Conservation (phyloP, 2,888 invertebrate genomes). For the Ormia ochracea region DNA sequence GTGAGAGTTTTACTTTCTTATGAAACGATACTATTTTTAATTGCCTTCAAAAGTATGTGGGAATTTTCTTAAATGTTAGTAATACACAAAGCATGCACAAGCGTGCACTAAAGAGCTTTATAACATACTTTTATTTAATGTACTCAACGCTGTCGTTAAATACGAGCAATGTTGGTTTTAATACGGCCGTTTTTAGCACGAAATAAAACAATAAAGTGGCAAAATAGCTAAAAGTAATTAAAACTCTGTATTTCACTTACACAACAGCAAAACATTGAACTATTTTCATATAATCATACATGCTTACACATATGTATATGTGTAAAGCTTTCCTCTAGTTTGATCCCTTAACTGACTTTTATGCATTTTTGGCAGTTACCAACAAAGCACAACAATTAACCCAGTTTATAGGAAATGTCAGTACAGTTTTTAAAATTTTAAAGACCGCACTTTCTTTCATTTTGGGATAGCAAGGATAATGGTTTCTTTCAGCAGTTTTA, state of each 20-base stretch:
- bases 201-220: background rate
- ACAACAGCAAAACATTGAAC: background rate
- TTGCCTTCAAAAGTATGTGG: constrained; percentile 11
- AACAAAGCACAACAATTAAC: constrained; percentile 35
- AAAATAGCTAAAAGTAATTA: constrained; percentile 11
- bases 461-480: too few relatives aligned
- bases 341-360: constrained; percentile 18
- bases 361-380: constrained; percentile 6
- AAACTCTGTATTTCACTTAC: background rate
- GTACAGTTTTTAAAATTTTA: too few relatives aligned
- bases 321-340: background rate
- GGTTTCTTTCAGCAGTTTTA: too few relatives aligned
- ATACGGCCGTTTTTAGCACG: background rate
- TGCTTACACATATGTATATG: too few relatives aligned
- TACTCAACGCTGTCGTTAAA: background rate
- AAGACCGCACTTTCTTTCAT: too few relatives aligned
- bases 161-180: background rate
- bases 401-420: constrained; percentile 26
- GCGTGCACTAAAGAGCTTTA: background rate
- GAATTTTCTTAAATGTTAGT: constrained; percentile 5
- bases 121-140: constrained; percentile 13
- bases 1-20: background rate
- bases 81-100: background rate
- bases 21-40: constrained; percentile 11
- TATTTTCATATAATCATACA: too few relatives aligned